Evolutionary conservation across 1,140 invertebrate genomes (phyloP).

Genomic region (Rhysida immarginata): DNA sequence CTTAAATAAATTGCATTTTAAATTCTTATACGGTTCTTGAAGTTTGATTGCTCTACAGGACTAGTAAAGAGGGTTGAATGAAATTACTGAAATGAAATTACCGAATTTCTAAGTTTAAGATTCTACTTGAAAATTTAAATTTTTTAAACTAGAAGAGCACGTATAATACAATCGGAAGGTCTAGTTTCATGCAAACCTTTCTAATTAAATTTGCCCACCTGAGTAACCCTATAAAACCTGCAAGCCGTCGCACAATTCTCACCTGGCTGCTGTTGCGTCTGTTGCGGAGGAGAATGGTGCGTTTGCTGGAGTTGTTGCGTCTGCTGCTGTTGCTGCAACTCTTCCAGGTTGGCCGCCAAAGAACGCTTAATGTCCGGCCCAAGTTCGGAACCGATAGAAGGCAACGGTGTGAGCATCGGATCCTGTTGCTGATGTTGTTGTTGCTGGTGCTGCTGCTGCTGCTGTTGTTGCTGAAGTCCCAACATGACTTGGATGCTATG

Average conservation of each 20-base stretch:
- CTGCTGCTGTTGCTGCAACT: conserved; percentile 13
- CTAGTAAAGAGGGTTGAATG: too few relatives aligned
- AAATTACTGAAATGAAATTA: too few relatives aligned
- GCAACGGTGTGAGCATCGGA: neutral
- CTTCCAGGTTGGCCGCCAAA: conserved; percentile 4
- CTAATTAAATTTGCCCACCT: conserved; percentile 1
- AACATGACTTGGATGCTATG: conserved; percentile 42
- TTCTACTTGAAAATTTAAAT: too few relatives aligned
- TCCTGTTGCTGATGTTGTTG: conserved; percentile 9
- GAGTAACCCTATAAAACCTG: neutral
- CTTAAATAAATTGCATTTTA: too few relatives aligned
- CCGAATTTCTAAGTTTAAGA: too few relatives aligned
- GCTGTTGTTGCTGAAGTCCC: conserved; percentile 29
- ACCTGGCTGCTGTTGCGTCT: conserved; percentile 24
- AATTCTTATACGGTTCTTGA: too few relatives aligned
- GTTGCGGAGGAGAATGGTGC: conserved; percentile 25
- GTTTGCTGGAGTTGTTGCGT: conserved; percentile 18
- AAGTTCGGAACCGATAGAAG: too few relatives aligned
- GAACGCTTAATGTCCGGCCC: too few relatives aligned
- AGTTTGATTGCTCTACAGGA: too few relatives aligned
- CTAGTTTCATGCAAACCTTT: too few relatives aligned
- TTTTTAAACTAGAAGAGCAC: too few relatives aligned
- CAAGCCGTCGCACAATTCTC: neutral
- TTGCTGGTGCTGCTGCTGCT: conserved; percentile 5
- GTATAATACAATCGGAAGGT: too few relatives aligned